phyloP scores from a whole-genome alignment of 2,888 invertebrate species.

The Tetrapedia diversipes region DNA sequence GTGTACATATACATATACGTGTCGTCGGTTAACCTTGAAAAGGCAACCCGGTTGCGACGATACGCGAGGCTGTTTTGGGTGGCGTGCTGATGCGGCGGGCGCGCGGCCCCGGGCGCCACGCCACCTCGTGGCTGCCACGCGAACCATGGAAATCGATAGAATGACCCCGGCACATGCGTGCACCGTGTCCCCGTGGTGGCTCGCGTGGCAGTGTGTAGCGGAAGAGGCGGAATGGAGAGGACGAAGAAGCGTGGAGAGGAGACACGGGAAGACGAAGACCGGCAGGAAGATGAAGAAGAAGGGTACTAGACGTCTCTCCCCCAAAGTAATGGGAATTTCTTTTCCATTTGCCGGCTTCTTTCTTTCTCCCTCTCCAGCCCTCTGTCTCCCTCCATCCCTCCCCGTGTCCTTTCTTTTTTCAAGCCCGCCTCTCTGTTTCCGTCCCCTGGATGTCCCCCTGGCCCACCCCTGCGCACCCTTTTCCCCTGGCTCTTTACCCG shows the following conservation, averaged over 20 bases:
- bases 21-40: conserved; percentile 81
- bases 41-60: conserved; percentile 77
- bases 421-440: conserved; percentile 54
- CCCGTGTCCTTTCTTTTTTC: conserved; percentile 17
- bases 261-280: conserved; percentile 35
- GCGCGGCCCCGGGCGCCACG: conserved; percentile 71
- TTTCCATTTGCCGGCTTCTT: conserved; percentile 71
- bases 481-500: conserved; percentile 41
- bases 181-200: conserved; percentile 52
- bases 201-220: conserved; percentile 45
- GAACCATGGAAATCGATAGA: conserved; percentile 81
- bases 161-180: conserved; percentile 77
- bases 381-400: no score
- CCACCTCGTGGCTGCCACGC: conserved; percentile 73
- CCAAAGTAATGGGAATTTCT: conserved; percentile 78
- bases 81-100: conserved; percentile 69
- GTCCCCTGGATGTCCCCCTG: conserved; percentile 33
- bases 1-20: conserved; percentile 59
- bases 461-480: conserved; percentile 23
- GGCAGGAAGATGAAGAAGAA: conserved; percentile 65
- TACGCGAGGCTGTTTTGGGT: conserved; percentile 81
- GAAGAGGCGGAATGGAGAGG: conserved; percentile 31
- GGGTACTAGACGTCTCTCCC: conserved; percentile 72
- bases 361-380: conserved; percentile 14
- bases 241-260: conserved; percentile 47